These are phyloP conservation scores for Cantharis rufa DNA, from an alignment of 2,888 invertebrate species.

Conservation along the genomic window DNA sequence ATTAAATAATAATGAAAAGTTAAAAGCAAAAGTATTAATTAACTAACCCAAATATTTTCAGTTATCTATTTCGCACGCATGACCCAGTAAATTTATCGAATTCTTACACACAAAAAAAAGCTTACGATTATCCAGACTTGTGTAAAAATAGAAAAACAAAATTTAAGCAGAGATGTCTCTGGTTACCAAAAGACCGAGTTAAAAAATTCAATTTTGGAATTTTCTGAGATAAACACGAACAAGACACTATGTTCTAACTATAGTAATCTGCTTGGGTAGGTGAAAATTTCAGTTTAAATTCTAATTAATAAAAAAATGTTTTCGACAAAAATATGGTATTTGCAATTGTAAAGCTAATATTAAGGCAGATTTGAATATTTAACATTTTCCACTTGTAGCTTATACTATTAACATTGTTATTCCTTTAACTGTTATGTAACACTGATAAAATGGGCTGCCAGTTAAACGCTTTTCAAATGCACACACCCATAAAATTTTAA, in stretches of 20 bases:
- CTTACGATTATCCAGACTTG: too few species aligned
- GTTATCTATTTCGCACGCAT: neutral
- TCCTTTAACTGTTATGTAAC: neutral
- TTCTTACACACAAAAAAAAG: too few species aligned
- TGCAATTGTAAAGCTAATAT: neutral
- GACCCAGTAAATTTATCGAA: neutral
- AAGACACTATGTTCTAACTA: too few species aligned
- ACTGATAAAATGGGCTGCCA: neutral
- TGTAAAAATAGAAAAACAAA: too few species aligned
- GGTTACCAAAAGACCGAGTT: too few species aligned
- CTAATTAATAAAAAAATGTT: too few species aligned
- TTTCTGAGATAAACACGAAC: too few species aligned
- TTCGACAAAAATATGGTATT: neutral
- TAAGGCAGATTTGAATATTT: neutral
- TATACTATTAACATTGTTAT: neutral
- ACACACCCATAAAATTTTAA: neutral
- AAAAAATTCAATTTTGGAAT: too few species aligned
- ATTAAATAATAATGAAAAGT: neutral
- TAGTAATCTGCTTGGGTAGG: too few species aligned
- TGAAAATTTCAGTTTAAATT: too few species aligned
- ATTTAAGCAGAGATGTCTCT: too few species aligned
- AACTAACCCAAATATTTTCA: neutral
- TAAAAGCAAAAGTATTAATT: neutral
- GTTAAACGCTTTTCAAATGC: neutral
- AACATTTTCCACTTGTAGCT: neutral